Evolutionary conservation across 1,140 invertebrate genomes (phyloP).

Genomic region (Ditylenchus dipsaci): DNA sequence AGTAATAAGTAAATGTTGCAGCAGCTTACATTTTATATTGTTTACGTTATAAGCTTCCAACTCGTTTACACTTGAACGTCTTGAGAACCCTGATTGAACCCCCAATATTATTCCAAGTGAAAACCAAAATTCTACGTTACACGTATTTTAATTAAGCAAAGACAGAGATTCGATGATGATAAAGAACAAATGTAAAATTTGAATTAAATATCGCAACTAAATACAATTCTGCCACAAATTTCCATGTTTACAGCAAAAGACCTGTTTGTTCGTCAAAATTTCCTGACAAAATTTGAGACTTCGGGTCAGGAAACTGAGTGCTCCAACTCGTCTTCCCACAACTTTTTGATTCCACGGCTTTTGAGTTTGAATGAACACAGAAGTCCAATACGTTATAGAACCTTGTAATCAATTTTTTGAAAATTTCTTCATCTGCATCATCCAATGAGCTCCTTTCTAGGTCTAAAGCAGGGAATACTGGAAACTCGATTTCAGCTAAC

Average conservation of each 20-base stretch:
- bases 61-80: too few species aligned
- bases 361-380: not conserved
- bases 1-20: too few species aligned
- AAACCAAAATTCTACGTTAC: too few species aligned
- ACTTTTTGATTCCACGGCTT: not conserved
- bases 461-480: not conserved
- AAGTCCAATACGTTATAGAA: constrained; percentile 5
- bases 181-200: not conserved
- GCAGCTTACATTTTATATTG: too few species aligned
- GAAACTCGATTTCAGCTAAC: not conserved
- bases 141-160: too few species aligned
- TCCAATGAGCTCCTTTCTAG: not conserved
- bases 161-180: too few species aligned
- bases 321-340: constrained; percentile 34
- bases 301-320: constrained; percentile 31
- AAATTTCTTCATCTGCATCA: not conserved
- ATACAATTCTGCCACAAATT: too few species aligned
- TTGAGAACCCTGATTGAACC: too few species aligned
- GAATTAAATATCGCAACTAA: constrained; percentile 10
- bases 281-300: constrained; percentile 26
- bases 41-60: too few species aligned
- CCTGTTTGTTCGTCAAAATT: not conserved
- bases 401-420: not conserved
- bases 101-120: too few species aligned
- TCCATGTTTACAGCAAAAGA: not conserved